phyloP scores from a whole-genome alignment of 2,888 invertebrate species.

The Caenorhabditis becei region DNA sequence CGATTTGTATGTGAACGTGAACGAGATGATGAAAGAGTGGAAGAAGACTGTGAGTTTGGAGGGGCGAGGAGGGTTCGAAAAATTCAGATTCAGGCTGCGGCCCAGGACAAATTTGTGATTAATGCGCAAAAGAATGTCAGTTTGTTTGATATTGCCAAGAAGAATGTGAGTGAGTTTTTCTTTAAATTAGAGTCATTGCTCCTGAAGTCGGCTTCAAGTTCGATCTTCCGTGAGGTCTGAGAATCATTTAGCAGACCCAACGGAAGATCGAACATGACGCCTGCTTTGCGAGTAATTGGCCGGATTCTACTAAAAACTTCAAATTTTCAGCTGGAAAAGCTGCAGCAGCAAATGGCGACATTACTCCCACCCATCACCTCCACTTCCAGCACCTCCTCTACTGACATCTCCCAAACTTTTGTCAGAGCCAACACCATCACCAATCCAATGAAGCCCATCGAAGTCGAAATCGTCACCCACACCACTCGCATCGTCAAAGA shows the following conservation, averaged over 20 bases:
- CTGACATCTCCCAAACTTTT: not conserved
- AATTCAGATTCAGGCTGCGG: too few relatives aligned
- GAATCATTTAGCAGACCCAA: too few relatives aligned
- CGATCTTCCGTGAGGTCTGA: too few relatives aligned
- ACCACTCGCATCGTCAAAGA: not conserved
- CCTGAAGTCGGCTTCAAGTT: too few relatives aligned
- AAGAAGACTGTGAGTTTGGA: conserved; percentile 5
- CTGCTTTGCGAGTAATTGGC: too few relatives aligned
- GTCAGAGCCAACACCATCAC: not conserved
- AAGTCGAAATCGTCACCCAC: conserved; percentile 1
- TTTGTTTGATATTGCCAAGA: too few relatives aligned
- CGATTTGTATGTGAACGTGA: conserved; percentile 27
- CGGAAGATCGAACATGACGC: too few relatives aligned
- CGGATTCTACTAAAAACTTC: not conserved
- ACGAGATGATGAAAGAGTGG: conserved; percentile 28
- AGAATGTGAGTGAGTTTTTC: too few relatives aligned
- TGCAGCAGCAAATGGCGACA: not conserved
- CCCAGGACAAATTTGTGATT: not conserved
- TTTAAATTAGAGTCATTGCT: too few relatives aligned
- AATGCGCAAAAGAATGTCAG: not conserved
- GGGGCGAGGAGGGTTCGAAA: not conserved
- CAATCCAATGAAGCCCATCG: conserved; percentile 13
- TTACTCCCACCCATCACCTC: not conserved
- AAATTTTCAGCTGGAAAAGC: not conserved
- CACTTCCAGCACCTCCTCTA: not conserved